These are phyloP conservation scores for Scolopax bukidnonensis DNA, from an alignment of 2,797 vertebrate species.

Conservation along the genomic window DNA sequence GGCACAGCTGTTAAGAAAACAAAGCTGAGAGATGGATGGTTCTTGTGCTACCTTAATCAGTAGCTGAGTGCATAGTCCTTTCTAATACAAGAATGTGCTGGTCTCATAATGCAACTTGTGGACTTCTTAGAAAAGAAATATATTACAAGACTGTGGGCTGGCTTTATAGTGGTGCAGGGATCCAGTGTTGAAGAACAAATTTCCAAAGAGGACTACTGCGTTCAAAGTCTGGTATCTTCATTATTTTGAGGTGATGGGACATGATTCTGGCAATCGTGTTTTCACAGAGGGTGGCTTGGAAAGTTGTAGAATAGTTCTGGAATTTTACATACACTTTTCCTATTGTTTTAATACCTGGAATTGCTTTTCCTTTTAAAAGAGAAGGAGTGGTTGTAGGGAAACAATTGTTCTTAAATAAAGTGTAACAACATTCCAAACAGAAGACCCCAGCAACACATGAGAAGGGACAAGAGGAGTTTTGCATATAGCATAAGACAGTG, in stretches of 20 bases:
- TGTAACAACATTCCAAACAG: not conserved
- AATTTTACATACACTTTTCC: not conserved
- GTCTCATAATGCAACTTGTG: not conserved
- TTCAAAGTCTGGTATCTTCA: not conserved
- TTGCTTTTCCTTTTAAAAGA: not conserved
- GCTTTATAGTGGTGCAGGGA: not conserved
- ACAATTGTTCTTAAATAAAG: not conserved
- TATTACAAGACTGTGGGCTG: not conserved
- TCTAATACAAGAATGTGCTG: not conserved
- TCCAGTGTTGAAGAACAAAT: not conserved
- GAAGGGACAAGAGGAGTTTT: not conserved
- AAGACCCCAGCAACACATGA: not conserved
- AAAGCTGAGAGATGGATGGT: not conserved
- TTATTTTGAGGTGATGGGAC: not conserved
- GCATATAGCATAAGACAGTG: not conserved
- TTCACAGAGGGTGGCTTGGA: not conserved
- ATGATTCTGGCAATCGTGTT: not conserved
- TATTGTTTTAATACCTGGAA: not conserved
- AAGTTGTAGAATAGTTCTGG: not conserved
- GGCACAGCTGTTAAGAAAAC: not conserved
- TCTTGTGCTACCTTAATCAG: not conserved
- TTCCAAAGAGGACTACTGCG: not conserved
- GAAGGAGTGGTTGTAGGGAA: not conserved
- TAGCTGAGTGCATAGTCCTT: accelerated
- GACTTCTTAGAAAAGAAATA: not conserved